These are phyloP conservation scores for Limenitis camilla DNA, from an alignment of 2,888 invertebrate species.

Conservation along the genomic window DNA sequence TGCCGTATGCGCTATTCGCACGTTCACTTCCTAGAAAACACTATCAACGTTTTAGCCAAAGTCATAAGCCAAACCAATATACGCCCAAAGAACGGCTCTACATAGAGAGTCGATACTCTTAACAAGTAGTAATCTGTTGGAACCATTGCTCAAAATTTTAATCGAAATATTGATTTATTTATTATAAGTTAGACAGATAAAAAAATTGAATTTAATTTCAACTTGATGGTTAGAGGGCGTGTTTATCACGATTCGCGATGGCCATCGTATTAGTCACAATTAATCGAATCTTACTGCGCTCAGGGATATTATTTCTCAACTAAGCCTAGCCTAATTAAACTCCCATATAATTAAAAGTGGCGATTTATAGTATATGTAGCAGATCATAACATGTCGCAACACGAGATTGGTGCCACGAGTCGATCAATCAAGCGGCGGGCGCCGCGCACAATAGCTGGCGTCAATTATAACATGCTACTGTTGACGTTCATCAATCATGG, in stretches of 20 bases:
- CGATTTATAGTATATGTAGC: conserved; percentile 18
- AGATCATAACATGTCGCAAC: conserved; percentile 23
- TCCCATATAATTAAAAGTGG: conserved; percentile 51
- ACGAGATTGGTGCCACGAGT: conserved; percentile 24
- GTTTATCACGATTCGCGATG: conserved; percentile 26
- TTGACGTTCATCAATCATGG: conserved; percentile 61
- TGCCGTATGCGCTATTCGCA: conserved; percentile 10
- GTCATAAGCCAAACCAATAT: neutral
- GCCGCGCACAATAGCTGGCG: conserved; percentile 46
- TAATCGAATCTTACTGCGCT: conserved; percentile 37
- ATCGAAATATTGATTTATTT: neutral
- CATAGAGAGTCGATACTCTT: neutral
- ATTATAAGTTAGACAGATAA: neutral
- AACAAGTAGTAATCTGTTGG: neutral
- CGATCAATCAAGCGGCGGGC: conserved; percentile 46
- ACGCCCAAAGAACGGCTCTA: neutral
- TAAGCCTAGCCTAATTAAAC: conserved; percentile 48
- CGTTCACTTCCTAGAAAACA: neutral
- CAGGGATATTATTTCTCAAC: conserved; percentile 44
- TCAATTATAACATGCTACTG: conserved; percentile 62
- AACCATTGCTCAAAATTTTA: neutral
- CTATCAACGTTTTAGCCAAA: neutral
- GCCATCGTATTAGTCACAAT: conserved; percentile 30
- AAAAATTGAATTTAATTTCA: neutral
- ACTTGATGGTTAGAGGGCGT: conserved; percentile 5